Base-by-base conservation (phyloP, 1,140 invertebrate species). In the Oryzaephilus surinamensis region DNA sequence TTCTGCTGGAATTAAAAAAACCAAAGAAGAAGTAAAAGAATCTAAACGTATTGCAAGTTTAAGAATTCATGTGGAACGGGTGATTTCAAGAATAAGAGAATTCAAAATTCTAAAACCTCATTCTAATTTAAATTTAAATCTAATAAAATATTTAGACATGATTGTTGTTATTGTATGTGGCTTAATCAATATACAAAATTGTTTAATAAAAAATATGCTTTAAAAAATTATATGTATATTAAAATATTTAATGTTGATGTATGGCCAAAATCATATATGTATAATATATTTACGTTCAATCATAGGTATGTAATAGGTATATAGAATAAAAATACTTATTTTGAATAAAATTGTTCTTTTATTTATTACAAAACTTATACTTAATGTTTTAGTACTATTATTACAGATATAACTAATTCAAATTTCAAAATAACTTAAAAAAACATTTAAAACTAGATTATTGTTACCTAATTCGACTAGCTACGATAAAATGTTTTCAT, bases 21-120 rank as follows among this genome's bases (percentile, higher is more conserved):
- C 35, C 4, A 44, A 44, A 38, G n/a, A 41, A 26, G 56, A 65
- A 46, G 57, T 57, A 6, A 49, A 49, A 11, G 38, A 46, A 44
- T 50, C 60, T 11, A 65, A 63, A 50, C 40, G 38, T 43, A 60
- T 65, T 24, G 61, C 63, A 36, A 58, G 52, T 37, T 51, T 67
- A 41, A 38, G 62, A 44, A 61, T 65, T 26, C 56, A 66, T 38
- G 38, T 65, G 10, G 62, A 65, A 42, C 13, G 63, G 29, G 57
- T 60, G 1, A 64, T 65, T 32, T 19, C 49, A 12, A 20, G 54
- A 38, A 34, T 62, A 14, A 50, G 61, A 48, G 60, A 65, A 39
- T 67, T 61, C 51, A 32, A 32, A 40, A 54, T 61, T 18, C 36
- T 64, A 37, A 54, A 48, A 45, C 59, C 58, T 32, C 58, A 65